These are phyloP conservation scores for Chondrosia reniformis DNA, from an alignment of 37 sponge, comb jelly and placozoan genomes.

Conservation along the genomic window DNA sequence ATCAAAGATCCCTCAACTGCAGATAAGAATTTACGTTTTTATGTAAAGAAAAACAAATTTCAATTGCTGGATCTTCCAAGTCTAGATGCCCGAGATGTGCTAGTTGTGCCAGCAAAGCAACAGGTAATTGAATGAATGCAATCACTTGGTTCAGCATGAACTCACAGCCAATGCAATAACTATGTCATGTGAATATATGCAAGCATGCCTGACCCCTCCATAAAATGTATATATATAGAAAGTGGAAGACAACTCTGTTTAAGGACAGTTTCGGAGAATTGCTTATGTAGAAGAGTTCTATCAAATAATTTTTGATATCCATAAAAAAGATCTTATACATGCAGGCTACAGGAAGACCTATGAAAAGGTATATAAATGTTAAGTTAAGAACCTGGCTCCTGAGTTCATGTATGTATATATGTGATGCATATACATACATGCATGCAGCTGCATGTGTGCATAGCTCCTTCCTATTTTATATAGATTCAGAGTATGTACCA, in stretches of 20 bases:
- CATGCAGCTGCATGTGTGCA: no score
- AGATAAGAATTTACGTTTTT: constrained; percentile 11
- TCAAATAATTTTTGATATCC: not conserved
- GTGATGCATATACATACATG: no score
- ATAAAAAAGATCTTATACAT: constrained; percentile 16
- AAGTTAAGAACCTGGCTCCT: no score
- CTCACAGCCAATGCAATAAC: no score
- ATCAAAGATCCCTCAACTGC: constrained; percentile 15
- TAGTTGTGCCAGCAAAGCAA: no score
- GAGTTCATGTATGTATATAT: no score
- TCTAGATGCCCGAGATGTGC: constrained; percentile 22
- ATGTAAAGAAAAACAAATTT: not conserved
- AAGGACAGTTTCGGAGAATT: constrained; percentile 20
- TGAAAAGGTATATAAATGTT: no score
- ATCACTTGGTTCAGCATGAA: no score
- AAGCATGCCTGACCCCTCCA: no score
- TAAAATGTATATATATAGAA: no score
- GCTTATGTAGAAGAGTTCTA: constrained; percentile 28
- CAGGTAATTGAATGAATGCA: no score
- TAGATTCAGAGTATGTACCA: constrained; percentile 9
- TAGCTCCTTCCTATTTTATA: no score
- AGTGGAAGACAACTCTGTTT: constrained; percentile 18
- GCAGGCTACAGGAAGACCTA: constrained; percentile 33
- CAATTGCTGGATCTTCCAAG: constrained; percentile 12
- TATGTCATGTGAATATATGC: not conserved